These are phyloP conservation scores for Halcyon leucocephala DNA, from an alignment of 2,797 vertebrate genomes.

Conservation along the genomic window DNA sequence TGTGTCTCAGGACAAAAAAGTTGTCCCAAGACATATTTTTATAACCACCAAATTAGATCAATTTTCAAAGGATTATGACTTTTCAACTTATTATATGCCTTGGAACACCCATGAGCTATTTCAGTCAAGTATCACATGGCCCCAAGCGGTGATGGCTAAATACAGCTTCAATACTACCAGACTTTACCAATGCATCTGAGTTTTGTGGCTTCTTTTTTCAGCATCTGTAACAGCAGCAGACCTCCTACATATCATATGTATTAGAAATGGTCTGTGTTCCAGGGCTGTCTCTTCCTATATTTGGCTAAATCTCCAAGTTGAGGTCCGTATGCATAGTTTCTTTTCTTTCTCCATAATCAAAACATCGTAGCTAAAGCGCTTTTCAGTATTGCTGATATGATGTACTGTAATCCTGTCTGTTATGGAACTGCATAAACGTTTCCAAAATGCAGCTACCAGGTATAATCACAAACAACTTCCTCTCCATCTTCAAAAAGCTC, in stretches of 20 bases:
- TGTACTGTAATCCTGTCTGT: background rate
- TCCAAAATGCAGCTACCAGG: background rate
- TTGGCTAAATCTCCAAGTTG: background rate
- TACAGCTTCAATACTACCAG: background rate
- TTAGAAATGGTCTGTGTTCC: background rate
- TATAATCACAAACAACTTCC: background rate
- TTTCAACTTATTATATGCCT: background rate
- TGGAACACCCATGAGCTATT: background rate
- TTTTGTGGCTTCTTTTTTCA: background rate
- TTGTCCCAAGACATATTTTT: background rate
- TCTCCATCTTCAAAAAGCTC: background rate
- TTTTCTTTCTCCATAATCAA: background rate
- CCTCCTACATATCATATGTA: rapidly evolving
- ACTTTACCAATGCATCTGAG: background rate
- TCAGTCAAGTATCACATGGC: background rate
- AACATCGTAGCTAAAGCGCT: background rate
- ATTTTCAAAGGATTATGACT: background rate
- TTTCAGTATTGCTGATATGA: background rate
- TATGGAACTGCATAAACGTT: background rate
- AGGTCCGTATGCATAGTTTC: background rate
- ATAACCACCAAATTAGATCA: background rate
- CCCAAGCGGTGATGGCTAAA: background rate
- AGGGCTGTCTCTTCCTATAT: background rate
- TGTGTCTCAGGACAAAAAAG: background rate
- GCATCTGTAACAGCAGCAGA: background rate